Conservation (phyloP, 2,113 vertebrate species). For the Elaphurus davidianus region DNA sequence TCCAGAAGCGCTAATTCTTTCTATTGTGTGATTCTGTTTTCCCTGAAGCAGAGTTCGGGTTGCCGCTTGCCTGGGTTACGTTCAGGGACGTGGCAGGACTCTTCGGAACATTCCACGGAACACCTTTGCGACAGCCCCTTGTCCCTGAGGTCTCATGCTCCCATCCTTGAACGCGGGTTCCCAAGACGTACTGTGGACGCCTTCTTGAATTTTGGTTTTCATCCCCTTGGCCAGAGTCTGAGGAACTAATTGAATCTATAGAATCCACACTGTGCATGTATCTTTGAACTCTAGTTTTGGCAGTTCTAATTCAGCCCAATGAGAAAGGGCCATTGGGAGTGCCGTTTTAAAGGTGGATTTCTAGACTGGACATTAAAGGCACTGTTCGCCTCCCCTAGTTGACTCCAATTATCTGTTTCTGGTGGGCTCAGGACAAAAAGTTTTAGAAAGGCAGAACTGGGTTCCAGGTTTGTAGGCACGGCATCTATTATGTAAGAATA, state of each 20-base stretch:
- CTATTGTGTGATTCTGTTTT: background rate
- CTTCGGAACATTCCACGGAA: background rate
- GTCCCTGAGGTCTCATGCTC: background rate
- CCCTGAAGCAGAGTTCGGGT: background rate
- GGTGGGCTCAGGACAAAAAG: background rate
- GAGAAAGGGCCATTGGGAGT: background rate
- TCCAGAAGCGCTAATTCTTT: background rate
- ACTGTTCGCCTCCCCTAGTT: background rate
- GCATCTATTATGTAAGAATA: conserved; percentile 43
- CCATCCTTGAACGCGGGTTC: too few species aligned
- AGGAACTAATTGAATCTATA: background rate
- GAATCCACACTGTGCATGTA: rapidly evolving
- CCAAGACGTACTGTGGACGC: rapidly evolving
- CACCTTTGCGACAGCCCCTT: background rate
- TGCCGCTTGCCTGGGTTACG: background rate
- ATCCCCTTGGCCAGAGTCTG: background rate
- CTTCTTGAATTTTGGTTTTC: background rate
- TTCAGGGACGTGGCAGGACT: background rate
- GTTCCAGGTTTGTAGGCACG: background rate
- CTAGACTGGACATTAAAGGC: background rate
- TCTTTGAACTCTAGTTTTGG: background rate
- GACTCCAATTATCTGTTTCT: background rate
- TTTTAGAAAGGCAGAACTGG: background rate
- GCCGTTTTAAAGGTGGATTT: background rate
- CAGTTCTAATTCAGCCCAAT: background rate